Base-by-base conservation (phyloP, 2,797 vertebrate genomes). In the Cuniculus paca region DNA sequence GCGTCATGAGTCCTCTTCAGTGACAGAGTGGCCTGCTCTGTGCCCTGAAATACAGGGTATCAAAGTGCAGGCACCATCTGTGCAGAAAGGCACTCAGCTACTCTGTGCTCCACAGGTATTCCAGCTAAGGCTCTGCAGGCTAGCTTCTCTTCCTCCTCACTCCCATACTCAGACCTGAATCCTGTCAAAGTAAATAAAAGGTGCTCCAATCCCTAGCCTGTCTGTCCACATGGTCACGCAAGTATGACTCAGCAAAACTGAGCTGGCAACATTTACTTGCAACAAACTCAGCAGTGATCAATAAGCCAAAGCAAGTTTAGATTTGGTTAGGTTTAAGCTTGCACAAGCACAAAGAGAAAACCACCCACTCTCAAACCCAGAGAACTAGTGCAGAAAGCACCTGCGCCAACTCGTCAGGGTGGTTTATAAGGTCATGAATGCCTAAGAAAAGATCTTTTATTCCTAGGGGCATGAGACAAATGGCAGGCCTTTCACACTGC, bases 361-460 rank as follows among this genome's bases (percentile, higher is more conserved):
- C 82, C 88, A 95, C 54, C 56, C 31, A 95, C 82, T 91, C 75
- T 72, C 82, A 58, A 89, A 86, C 45, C 56, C 88, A n/a, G 42
- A 96, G 90, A 70, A 70, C 50, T 56, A 63, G 70, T 63, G 31
- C 77, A 88, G 81, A 95, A 88, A 75, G 54, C 95, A 97, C 96
- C 96, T 98, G 97, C 96, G 97, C 87, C 48, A 97, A 83, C 97
- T 83, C 52, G 95, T 95, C 39, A 84, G 93, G 83, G 95, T 91
- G 75, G 95, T 97, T 98, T 96, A 85, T 22, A 70, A 97, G 96
- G 95, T 97, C 97, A 90, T 0, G 0, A 95, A 77, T 0, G 0
- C 94, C 96, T 96, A 84, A 89, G 94, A 97, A 98, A 97, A 95
- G 96, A 96, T 80, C 97, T 97, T 98, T 97, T 97, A 96, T 97